Evolutionary conservation across 2,113 vertebrate species (phyloP), one percentile per base, ranked within the genome.

Genomic region (Dicentrarchus labrax): DNA sequence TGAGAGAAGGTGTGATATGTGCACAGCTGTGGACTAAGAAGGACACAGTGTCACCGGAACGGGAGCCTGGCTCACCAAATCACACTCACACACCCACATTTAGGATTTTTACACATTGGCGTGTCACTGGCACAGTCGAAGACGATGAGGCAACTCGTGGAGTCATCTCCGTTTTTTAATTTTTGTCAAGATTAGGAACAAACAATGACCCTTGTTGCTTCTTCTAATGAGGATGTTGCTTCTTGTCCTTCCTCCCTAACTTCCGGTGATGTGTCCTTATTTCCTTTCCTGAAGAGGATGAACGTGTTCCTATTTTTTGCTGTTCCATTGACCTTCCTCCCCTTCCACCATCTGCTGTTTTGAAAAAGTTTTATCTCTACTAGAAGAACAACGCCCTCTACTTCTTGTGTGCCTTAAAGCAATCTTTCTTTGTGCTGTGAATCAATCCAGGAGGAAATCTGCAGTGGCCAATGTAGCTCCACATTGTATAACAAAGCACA

Each of bases 11-110:
- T 64, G 76, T 56, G 73, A 83, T 70, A 65, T 80, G 70, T 83
- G 81, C 78, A 73, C 89, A 92, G 91, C 88, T 91, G 84, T 73
- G 75, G 65, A 53, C 83, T 62, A 61, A 83, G 82, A 89, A 68
- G 78, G 70, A 72, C 69, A 76, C 68, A 45, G 21, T 72, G 11
- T 61, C 80, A 53, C 43, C 3, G 3, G 5, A 51, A 67, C 4
- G 6, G 39, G 71, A 72, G 30, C 61, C 47, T 51, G 59, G 13
- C 67, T 65, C 74, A 17, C 74, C 48, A 4, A 83, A 45, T 72
- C 65, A 43, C 57, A 68, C 62, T 21, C 56, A 22, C 13, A 69
- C 41, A 51, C 38, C 15, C n/a, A 72, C 59, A 67, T 62, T 38
- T 16, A 19, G 59, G 30, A 62, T 48, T 80, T 68, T 48, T 10